phyloP scores from a whole-genome alignment of 2,113 vertebrate species.

The Hemiscyllium ocellatum region DNA sequence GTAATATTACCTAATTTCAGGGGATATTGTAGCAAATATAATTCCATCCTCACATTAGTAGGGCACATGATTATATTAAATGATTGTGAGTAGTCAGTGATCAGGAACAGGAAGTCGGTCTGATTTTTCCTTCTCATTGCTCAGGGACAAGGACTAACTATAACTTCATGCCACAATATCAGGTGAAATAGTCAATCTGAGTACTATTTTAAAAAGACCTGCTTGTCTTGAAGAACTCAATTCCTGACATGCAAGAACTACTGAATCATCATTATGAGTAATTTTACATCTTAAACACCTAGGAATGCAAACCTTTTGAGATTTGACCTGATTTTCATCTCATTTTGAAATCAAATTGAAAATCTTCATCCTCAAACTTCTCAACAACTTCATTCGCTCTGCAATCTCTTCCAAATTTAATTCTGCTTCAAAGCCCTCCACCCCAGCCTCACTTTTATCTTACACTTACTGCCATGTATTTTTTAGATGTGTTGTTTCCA shows the following conservation, averaged over 20 bases:
- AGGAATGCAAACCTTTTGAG: neutral
- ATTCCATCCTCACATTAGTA: neutral
- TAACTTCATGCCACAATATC: neutral
- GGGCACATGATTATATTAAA: neutral
- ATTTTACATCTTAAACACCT: neutral
- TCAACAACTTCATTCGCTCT: neutral
- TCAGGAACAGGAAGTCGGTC: neutral
- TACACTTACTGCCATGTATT: neutral
- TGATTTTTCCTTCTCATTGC: neutral
- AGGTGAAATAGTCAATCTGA: neutral
- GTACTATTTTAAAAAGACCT: neutral
- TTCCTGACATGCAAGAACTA: neutral
- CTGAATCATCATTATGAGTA: neutral
- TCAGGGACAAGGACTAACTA: neutral
- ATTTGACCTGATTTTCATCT: neutral
- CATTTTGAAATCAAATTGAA: neutral
- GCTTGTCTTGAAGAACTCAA: neutral
- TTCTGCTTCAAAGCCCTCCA: neutral
- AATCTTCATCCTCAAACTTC: neutral
- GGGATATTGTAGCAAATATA: neutral
- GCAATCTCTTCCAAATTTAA: neutral
- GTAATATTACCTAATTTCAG: neutral
- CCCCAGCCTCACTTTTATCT: neutral
- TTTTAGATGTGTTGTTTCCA: neutral
- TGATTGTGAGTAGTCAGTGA: neutral